Base-by-base conservation (phyloP, 2,797 vertebrate species). In the Coluber constrictor region DNA sequence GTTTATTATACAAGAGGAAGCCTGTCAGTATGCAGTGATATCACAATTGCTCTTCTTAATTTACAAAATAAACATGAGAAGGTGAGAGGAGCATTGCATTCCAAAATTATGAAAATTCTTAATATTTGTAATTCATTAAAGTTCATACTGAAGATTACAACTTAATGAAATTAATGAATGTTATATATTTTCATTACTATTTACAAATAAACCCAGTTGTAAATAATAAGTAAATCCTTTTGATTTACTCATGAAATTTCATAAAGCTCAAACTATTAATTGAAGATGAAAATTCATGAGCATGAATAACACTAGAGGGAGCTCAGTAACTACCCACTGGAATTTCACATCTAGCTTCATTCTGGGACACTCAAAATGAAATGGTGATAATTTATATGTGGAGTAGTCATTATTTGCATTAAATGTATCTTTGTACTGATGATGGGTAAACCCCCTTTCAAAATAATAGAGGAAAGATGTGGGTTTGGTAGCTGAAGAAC, bases 301-400 rank as follows among this genome's bases (percentile, higher is more conserved):
- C 47, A 89, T 87, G 59, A n/a, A 55, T 89, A 93, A 94, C 51
- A 94, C 23, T 57, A 95, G 79, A 29, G 54, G 79, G 51, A 25
- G 10, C 90, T 94, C 47, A 61, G 15, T 90, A 95, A 1, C 54
- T 8, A 0, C 20, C 54, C 92, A 79, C 0, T 60, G 13, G 10
- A 51, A 59, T 63, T 59, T 56, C 47, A 27, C 11, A 23, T 89
- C 55, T 47, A 32, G 20, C 32, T 79, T 79, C 74, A 79, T 43
- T 79, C 74, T 43, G 37, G 70, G 37, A 79, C 18, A 79, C 74
- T 43, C 8, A 43, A 43, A 79, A 43, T 43, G 37, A 23, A 3
- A 79, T 10, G 70, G 32, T 79, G 74, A 43, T 43, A 23, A 43
- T 79, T 43, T 79, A 43, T 3, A 11, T 79, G 8, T 10, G 37